Base-by-base conservation (phyloP, 2,888 invertebrate genomes). In the Blomia tropicalis region DNA sequence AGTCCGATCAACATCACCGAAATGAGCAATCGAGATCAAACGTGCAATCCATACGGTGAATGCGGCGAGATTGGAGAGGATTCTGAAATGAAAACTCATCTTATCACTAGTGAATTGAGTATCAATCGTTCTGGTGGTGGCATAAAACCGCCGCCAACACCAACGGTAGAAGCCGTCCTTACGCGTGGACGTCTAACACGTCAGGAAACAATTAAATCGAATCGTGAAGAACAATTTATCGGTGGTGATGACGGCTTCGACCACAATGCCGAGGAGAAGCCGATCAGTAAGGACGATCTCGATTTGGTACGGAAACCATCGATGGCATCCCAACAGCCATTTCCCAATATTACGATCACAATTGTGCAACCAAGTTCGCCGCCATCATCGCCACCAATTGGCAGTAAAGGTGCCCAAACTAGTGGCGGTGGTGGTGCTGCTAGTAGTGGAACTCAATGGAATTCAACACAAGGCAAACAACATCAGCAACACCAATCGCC, bases 261-360 rank as follows among this genome's bases (percentile, higher is more conserved):
- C 5, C 5, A 19, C 4, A 19, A 7, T 7, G n/a, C 14, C 14
- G 56, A 56, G 17, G 56, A 62, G 27, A 44, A 30, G 29, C 62
- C 59, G 11, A 60, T 56, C 25, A 63, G 47, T 23, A 66, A 64
- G 59, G 66, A 66, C 47, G 66, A 66, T 31, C 59, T 66, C 4
- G 64, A 65, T 22, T 47, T 66, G 31, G 62, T 62, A 29, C 54
- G 63, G 3, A 65, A 63, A 44, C 65, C 64, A 22, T 64, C 31
- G 25, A 59, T 58, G 32, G 7, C 7, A 30, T 54, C 17, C 23
- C 54, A 23, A 3, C 58, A 43, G 5, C 36, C 36, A 36, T 51
- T n/a, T 36, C 63, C 54, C 1, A 64, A 63, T 53, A 62, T 62
- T 19, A 62, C 64, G 0, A 65, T 65, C 22, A 63, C 63, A 4